A percentile compares a stretch with the other conserved stretches of the same genome.
These are phyloP conservation scores for Haliclona indistincta DNA, from an alignment of 37 sponge, comb jelly and placozoan genomes.

Conservation along the genomic window DNA sequence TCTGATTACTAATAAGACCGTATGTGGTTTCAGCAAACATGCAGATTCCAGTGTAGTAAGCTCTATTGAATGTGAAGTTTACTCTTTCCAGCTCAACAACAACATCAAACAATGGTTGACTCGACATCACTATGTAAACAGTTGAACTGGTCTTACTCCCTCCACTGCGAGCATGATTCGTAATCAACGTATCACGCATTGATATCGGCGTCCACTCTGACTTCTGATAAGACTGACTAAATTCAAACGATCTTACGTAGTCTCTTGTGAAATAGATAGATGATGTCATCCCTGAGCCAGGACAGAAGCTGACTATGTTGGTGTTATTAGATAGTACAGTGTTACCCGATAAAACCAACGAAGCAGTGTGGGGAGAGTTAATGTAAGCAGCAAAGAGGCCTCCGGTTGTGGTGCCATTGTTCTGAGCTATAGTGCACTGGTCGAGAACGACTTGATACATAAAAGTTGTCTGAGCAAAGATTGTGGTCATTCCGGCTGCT, in stretches of 20 bases:
- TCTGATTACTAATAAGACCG: background rate
- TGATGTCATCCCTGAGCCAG: background rate
- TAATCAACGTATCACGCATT: background rate
- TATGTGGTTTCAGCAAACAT: conserved; percentile 9
- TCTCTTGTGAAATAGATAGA: background rate
- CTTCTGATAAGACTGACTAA: too few species aligned
- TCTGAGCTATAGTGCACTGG: background rate
- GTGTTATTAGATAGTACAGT: background rate
- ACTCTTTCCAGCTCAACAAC: background rate
- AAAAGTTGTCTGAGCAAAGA: background rate
- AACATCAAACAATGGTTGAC: background rate
- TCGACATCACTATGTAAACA: conserved; percentile 1
- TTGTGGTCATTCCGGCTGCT: background rate
- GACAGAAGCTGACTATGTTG: background rate
- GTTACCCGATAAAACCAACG: background rate
- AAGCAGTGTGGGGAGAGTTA: background rate
- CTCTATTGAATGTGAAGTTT: background rate
- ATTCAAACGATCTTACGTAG: too few species aligned
- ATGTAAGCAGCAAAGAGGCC: background rate
- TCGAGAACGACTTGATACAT: background rate
- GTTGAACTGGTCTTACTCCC: background rate
- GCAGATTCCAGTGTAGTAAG: conserved; percentile 5
- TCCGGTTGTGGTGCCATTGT: conserved; percentile 3
- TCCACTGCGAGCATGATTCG: background rate
- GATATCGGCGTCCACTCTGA: too few species aligned